Evolutionary conservation across 1,140 invertebrate genomes (phyloP).

Genomic region (Euura saliciscinereae): DNA sequence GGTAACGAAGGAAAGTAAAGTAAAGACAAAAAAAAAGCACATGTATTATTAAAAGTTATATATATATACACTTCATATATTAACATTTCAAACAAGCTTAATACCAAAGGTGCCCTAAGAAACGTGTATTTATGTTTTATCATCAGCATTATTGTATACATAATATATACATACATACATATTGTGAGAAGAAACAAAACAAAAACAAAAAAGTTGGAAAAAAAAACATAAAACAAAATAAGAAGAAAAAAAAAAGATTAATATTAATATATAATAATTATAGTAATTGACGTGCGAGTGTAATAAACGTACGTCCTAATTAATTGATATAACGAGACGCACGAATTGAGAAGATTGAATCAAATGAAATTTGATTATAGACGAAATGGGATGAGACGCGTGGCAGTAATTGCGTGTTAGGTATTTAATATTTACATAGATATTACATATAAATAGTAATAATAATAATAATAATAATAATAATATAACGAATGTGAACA

Average conservation of each 20-base stretch:
- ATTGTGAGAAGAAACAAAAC: neutral
- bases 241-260: neutral
- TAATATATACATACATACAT: neutral
- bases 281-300: neutral
- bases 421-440: constrained; percentile 10
- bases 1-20: too few relatives aligned
- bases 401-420: too few relatives aligned
- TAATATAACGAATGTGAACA: constrained; percentile 52
- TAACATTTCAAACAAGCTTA: constrained; percentile 54
- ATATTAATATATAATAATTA: neutral
- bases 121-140: constrained; percentile 60
- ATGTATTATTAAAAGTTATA: constrained; percentile 23
- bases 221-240: constrained; percentile 16
- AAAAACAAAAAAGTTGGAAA: constrained; percentile 13
- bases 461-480: constrained; percentile 34
- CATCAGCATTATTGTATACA: constrained; percentile 51
- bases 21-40: constrained; percentile 3
- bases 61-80: constrained; percentile 12
- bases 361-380: too few relatives aligned
- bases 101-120: constrained; percentile 63
- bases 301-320: neutral
- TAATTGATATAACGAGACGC: too few relatives aligned
- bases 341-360: too few relatives aligned
- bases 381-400: too few relatives aligned
- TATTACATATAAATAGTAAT: constrained; percentile 15